Evolutionary conservation across 2,888 invertebrate species (phyloP).

Genomic region (Craniophora ligustri): DNA sequence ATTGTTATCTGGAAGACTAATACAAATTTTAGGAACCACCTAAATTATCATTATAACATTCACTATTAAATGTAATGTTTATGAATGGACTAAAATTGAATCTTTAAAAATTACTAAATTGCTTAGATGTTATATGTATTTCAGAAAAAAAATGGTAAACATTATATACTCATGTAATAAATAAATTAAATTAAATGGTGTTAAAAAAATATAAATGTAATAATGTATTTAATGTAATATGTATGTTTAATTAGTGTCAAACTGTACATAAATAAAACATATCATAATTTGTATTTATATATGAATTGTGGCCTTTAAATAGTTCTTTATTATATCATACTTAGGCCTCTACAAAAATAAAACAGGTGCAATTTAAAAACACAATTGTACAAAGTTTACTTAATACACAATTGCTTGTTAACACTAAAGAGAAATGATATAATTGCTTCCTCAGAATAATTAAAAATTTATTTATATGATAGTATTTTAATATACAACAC

Average conservation of each 20-base stretch:
- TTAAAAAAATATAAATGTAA: background rate
- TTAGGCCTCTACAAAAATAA: constrained; percentile 47
- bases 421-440: constrained; percentile 19
- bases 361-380: constrained; percentile 39
- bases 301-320: constrained; percentile 45
- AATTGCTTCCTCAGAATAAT: constrained; percentile 37
- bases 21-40: too few relatives aligned
- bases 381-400: constrained; percentile 33
- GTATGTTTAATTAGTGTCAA: constrained; percentile 16
- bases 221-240: background rate
- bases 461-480: constrained; percentile 43
- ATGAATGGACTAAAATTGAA: too few relatives aligned
- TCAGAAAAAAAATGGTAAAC: too few relatives aligned
- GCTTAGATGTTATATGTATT: too few relatives aligned
- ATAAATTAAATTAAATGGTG: too few relatives aligned
- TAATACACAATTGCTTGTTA: constrained; percentile 35
- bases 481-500: constrained; percentile 45
- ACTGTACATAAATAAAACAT: constrained; percentile 28
- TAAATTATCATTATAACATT: too few relatives aligned
- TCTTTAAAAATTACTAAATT: too few relatives aligned
- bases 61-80: too few relatives aligned
- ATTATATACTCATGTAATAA: too few relatives aligned
- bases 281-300: constrained; percentile 15
- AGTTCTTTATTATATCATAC: constrained; percentile 14
- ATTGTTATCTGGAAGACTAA: too few relatives aligned